These are phyloP conservation scores for Palythoa grandis DNA, from an alignment of 92 coral and sea anemone genomes.

Conservation along the genomic window DNA sequence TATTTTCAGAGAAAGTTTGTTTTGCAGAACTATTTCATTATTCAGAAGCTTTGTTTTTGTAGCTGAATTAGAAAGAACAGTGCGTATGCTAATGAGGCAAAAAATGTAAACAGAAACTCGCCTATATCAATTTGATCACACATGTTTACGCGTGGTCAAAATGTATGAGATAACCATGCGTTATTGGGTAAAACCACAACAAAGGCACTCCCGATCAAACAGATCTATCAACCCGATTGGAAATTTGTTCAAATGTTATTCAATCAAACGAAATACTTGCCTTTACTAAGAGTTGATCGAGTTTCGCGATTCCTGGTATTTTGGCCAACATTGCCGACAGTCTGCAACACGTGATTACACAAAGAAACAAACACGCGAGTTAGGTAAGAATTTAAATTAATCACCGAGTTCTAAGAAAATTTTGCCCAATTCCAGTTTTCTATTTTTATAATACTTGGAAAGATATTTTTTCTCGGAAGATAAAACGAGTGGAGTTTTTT, in stretches of 20 bases:
- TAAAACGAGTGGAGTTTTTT: background rate
- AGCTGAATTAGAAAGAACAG: too few species aligned
- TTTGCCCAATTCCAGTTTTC: background rate
- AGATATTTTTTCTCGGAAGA: background rate
- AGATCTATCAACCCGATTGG: too few species aligned
- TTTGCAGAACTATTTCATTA: too few species aligned
- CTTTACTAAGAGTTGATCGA: slow-evolving; percentile 2
- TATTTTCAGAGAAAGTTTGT: too few species aligned
- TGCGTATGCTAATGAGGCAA: too few species aligned
- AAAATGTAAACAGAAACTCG: too few species aligned
- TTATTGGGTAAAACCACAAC: too few species aligned
- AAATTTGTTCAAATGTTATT: background rate
- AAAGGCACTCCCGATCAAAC: too few species aligned
- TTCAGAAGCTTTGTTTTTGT: too few species aligned
- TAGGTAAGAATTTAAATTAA: too few species aligned
- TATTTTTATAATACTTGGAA: background rate
- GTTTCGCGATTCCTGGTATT: slow-evolving; percentile 1
- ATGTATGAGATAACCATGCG: background rate
- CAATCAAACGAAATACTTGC: background rate
- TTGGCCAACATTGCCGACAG: background rate
- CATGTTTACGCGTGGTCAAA: too few species aligned
- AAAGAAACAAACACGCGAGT: background rate
- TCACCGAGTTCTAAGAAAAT: background rate
- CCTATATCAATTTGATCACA: too few species aligned
- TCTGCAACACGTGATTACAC: background rate